Percentiles rank a stretch among this genome's conserved stretches.
These are phyloP conservation scores for Leucosticte australis DNA, from an alignment of 2,113 vertebrate species.

Conservation along the genomic window DNA sequence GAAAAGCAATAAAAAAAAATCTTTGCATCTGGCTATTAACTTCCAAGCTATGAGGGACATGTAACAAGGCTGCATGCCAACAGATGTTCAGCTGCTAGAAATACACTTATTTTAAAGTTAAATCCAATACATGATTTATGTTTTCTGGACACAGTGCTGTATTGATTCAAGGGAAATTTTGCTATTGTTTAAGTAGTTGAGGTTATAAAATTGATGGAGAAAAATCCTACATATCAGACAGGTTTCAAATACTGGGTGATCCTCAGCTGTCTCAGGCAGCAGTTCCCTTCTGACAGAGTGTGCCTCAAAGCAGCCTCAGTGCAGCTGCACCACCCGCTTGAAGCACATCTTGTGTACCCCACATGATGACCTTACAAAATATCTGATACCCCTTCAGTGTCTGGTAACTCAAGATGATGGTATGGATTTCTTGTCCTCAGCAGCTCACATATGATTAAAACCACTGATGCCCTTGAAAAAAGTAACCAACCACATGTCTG, in stretches of 20 bases:
- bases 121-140: background rate
- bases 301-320: background rate
- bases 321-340: background rate
- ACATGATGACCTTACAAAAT: accelerated
- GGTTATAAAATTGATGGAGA: background rate
- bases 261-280: background rate
- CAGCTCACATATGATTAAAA: background rate
- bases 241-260: background rate
- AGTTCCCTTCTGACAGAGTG: background rate
- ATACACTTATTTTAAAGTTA: background rate
- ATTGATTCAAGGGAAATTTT: background rate
- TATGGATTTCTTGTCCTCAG: background rate
- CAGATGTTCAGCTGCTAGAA: background rate
- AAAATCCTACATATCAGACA: background rate
- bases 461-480: background rate
- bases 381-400: accelerated
- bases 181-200: background rate
- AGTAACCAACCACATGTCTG: background rate
- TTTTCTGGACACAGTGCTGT: background rate
- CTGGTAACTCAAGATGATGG: background rate
- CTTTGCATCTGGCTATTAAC: background rate
- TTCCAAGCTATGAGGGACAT: background rate
- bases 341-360: background rate
- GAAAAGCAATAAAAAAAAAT: background rate
- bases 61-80: background rate